These are phyloP conservation scores for Dicranocentrus wangi DNA, from an alignment of 2,888 invertebrate species.

Conservation along the genomic window DNA sequence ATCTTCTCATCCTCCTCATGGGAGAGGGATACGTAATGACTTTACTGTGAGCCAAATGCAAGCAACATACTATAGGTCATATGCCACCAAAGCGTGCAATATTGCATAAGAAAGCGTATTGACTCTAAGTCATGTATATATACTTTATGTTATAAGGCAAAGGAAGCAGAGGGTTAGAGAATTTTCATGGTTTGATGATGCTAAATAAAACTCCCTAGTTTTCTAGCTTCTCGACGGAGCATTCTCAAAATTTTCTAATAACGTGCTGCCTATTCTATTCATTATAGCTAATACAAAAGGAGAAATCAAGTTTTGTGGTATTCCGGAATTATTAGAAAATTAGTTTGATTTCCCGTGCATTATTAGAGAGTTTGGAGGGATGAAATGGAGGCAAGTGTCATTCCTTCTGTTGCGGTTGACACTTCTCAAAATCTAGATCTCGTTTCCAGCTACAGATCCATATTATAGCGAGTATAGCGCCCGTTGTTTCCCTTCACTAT, in stretches of 20 bases:
- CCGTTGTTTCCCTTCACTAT: not conserved
- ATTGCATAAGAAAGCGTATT: slow-evolving; percentile 44
- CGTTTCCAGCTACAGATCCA: no score
- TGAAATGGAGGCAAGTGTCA: slow-evolving; percentile 47
- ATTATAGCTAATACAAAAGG: not conserved
- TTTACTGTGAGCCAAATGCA: not conserved
- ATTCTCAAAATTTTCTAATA: not conserved
- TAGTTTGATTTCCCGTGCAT: slow-evolving; percentile 47
- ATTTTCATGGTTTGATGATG: slow-evolving; percentile 38
- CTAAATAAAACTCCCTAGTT: slow-evolving; percentile 3
- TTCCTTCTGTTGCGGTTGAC: slow-evolving; percentile 52
- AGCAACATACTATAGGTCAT: slow-evolving; percentile 17
- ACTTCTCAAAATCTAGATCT: slow-evolving; percentile 16
- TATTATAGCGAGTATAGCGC: no score
- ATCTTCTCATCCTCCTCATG: slow-evolving; percentile 29
- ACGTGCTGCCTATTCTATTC: not conserved
- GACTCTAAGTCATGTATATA: no score
- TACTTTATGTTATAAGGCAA: not conserved
- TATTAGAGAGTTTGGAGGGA: not conserved
- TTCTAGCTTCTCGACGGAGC: not conserved
- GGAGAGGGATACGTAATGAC: not conserved
- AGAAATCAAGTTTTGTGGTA: slow-evolving; percentile 21
- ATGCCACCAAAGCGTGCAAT: slow-evolving; percentile 58
- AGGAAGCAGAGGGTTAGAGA: slow-evolving; percentile 16
- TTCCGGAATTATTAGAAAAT: slow-evolving; percentile 53